Evolutionary conservation across 2,888 invertebrate genomes (phyloP).

Genomic region (Drosophila siamana): DNA sequence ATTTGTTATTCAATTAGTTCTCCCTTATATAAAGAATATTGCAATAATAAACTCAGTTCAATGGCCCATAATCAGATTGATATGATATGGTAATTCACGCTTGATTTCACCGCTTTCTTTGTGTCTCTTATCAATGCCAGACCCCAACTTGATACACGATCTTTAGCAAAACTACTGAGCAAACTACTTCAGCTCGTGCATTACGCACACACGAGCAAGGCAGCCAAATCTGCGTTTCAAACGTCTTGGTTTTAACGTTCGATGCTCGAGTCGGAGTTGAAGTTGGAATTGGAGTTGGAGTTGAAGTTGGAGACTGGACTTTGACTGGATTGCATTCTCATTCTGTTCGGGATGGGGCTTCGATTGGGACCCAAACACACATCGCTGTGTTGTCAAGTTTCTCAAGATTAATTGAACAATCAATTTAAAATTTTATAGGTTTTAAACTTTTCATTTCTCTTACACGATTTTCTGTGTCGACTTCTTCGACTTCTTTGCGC

Average conservation of each 20-base stretch:
- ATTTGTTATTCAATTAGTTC: neutral
- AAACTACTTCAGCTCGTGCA: constrained; percentile 18
- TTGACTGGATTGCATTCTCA: constrained; percentile 56
- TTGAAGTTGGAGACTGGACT: constrained; percentile 21
- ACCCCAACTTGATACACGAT: constrained; percentile 1
- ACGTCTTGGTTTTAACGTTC: constrained; percentile 6
- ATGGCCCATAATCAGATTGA: neutral
- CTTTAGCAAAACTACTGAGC: constrained; percentile 9
- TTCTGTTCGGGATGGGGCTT: constrained; percentile 14
- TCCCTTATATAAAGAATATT: too few relatives aligned
- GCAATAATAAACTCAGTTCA: neutral
- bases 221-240: constrained; percentile 18
- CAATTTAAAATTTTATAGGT: constrained; percentile 85
- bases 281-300: too few relatives aligned
- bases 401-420: constrained; percentile 85
- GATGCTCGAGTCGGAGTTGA: constrained; percentile 1
- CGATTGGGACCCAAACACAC: constrained; percentile 46
- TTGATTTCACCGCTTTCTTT: constrained; percentile 30
- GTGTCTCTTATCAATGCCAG: constrained; percentile 11
- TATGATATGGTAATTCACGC: constrained; percentile 22
- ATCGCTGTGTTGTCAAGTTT: constrained; percentile 78
- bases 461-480: constrained; percentile 64
- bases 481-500: constrained; percentile 5
- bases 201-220: constrained; percentile 18
- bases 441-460: constrained; percentile 80